phyloP scores from a whole-genome alignment of 2,797 vertebrate genomes.

The Calcarius lapponicus region DNA sequence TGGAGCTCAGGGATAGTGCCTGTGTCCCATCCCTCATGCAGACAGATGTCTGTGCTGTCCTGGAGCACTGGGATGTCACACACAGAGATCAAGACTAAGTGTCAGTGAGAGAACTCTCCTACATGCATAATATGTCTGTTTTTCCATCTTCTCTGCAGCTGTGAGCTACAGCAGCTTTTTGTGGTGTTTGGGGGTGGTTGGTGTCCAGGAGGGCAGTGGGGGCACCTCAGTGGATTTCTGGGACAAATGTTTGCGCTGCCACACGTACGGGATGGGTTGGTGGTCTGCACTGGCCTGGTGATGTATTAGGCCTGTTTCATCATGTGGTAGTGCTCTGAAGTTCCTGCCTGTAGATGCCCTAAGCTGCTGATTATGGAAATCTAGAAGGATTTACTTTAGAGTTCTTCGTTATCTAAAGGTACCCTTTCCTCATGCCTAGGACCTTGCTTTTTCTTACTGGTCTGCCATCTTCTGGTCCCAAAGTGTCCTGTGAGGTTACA shows the following conservation, averaged over 20 bases:
- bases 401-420: accelerated
- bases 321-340: not conserved
- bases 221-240: not conserved
- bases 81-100: not conserved
- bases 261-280: not conserved
- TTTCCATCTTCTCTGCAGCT: not conserved
- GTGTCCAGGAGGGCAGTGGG: not conserved
- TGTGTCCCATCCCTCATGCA: not conserved
- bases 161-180: not conserved
- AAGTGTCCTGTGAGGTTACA: not conserved
- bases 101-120: not conserved
- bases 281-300: not conserved
- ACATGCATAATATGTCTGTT: accelerated
- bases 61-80: not conserved
- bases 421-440: not conserved
- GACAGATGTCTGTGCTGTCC: not conserved
- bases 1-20: not conserved
- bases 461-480: not conserved
- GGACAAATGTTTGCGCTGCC: not conserved
- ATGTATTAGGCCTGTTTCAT: not conserved
- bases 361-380: not conserved
- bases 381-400: not conserved
- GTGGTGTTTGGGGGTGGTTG: not conserved
- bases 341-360: not conserved
- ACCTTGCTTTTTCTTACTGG: not conserved